Conservation (phyloP, 1,140 invertebrate genomes). For the Heliconius melpomene region DNA sequence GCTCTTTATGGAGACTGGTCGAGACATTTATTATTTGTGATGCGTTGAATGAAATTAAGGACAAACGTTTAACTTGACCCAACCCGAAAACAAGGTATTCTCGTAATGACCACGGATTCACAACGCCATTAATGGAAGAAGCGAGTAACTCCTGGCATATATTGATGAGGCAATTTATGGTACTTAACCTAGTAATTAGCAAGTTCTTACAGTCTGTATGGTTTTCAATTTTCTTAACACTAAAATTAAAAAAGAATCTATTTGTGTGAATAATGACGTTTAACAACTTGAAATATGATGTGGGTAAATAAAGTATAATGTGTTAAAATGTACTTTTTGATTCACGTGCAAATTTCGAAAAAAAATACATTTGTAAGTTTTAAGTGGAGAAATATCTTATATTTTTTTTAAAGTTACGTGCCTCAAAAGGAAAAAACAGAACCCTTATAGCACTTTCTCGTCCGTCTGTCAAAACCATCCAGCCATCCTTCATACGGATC, state of each 20-base stretch:
- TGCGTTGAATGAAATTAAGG: slow-evolving; percentile 38
- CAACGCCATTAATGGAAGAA: slow-evolving; percentile 32
- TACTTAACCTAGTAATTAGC: slow-evolving; percentile 32
- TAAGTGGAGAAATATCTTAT: too few species aligned
- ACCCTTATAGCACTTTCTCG: too few species aligned
- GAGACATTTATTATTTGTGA: slow-evolving; percentile 38
- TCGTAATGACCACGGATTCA: slow-evolving; percentile 15
- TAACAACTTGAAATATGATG: not conserved
- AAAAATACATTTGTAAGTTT: too few species aligned
- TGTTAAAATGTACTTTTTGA: too few species aligned
- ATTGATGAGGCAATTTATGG: slow-evolving; percentile 34
- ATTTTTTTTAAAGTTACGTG: too few species aligned
- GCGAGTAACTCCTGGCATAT: slow-evolving; percentile 32
- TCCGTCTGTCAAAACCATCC: too few species aligned
- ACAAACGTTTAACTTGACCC: slow-evolving; percentile 33
- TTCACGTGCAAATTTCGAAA: too few species aligned
- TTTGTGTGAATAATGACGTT: too few species aligned
- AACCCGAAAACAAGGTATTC: slow-evolving; percentile 39
- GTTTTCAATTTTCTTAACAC: not conserved
- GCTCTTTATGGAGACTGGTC: slow-evolving; percentile 28
- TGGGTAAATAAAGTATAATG: too few species aligned
- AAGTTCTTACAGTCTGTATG: not conserved
- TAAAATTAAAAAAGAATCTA: too few species aligned
- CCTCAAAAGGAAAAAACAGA: too few species aligned
- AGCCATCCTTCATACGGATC: too few species aligned